phyloP scores from a whole-genome alignment of 2,113 vertebrate species.

The Neotragus pygmaeus region DNA sequence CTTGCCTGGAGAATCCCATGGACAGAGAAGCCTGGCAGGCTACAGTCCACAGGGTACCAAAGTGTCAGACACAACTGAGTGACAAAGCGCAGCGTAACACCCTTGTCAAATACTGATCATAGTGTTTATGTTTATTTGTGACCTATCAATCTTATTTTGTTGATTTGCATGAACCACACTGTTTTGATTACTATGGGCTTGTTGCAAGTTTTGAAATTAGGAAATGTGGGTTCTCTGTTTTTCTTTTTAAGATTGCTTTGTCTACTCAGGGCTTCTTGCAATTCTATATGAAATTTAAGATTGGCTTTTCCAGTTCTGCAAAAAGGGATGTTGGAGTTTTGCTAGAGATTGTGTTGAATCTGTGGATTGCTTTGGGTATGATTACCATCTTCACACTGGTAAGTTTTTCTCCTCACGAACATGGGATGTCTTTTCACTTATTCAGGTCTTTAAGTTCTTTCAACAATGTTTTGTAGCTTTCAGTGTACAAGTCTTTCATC shows the following conservation, averaged over 20 bases:
- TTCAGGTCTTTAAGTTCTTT: background rate
- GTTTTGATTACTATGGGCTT: background rate
- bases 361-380: background rate
- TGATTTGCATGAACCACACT: background rate
- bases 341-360: background rate
- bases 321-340: background rate
- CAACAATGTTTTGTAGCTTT: background rate
- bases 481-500: background rate
- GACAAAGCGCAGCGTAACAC: background rate
- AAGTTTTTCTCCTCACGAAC: background rate
- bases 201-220: background rate
- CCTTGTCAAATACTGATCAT: background rate
- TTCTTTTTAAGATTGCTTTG: background rate
- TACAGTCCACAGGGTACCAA: background rate
- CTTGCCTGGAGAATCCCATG: background rate
- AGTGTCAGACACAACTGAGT: background rate
- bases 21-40: background rate
- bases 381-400: background rate
- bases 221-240: background rate
- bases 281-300: background rate
- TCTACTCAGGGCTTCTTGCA: background rate
- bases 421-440: background rate
- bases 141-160: background rate
- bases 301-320: background rate
- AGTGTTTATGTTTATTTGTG: background rate